Evolutionary conservation across 2,797 vertebrate species (phyloP).

Genomic region (Falco naumanni): DNA sequence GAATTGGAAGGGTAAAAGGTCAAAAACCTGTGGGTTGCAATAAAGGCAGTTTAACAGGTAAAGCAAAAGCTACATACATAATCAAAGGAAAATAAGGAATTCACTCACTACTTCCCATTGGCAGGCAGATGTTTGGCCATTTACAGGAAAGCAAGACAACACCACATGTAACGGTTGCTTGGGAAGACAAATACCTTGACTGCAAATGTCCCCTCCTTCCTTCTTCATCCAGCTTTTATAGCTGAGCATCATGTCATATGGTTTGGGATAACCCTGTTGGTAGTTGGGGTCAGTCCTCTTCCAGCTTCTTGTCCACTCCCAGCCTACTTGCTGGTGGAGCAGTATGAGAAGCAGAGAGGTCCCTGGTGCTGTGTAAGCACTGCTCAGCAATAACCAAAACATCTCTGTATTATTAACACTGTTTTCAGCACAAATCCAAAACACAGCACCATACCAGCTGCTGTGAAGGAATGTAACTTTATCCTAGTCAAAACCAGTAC

Average conservation of each 20-base stretch:
- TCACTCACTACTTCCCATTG: not conserved
- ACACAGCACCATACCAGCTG: not conserved
- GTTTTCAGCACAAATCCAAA: not conserved
- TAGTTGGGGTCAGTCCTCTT: not conserved
- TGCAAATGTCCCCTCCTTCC: not conserved
- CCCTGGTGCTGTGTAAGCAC: accelerated
- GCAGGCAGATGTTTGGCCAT: not conserved
- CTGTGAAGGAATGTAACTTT: not conserved
- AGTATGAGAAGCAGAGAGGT: not conserved
- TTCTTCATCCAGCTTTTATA: not conserved
- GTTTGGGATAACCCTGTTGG: not conserved
- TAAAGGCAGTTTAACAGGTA: not conserved
- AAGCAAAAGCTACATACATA: not conserved
- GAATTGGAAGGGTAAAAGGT: not conserved
- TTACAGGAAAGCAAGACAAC: not conserved
- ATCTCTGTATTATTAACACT: not conserved
- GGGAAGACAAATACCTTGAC: not conserved
- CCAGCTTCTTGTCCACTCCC: not conserved
- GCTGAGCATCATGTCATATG: too few species aligned
- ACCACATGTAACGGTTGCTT: not conserved
- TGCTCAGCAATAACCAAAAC: not conserved
- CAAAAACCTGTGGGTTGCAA: not conserved
- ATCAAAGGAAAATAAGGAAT: not conserved
- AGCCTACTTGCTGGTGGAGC: not conserved
- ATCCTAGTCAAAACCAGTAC: not conserved